These are phyloP conservation scores for Leguminivora glycinivorella DNA, from an alignment of 1,140 invertebrate genomes.

Conservation along the genomic window DNA sequence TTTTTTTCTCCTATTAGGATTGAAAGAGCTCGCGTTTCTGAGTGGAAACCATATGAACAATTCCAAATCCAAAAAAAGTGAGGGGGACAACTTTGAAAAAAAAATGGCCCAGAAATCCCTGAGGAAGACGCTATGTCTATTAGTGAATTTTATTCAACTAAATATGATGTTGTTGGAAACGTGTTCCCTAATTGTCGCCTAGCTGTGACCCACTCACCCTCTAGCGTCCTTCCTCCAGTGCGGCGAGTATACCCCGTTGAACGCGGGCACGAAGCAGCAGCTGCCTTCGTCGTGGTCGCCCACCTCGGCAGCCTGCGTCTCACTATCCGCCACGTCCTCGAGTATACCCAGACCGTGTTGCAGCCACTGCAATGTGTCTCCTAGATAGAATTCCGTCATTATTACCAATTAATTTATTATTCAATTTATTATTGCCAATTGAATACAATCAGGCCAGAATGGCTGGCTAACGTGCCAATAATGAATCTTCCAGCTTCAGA, in stretches of 20 bases:
- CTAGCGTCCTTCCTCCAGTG: slow-evolving; percentile 96
- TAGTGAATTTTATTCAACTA: too few species aligned
- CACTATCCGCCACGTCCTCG: slow-evolving; percentile 70
- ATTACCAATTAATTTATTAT: too few species aligned
- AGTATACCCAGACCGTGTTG: slow-evolving; percentile 90
- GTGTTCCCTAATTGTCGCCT: not conserved
- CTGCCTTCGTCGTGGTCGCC: slow-evolving; percentile 77
- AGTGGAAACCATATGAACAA: too few species aligned
- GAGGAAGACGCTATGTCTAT: too few species aligned
- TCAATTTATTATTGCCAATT: not conserved
- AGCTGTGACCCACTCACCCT: slow-evolving; percentile 79
- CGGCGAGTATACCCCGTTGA: slow-evolving; percentile 96
- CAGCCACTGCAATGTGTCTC: slow-evolving; percentile 91
- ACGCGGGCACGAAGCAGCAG: slow-evolving; percentile 96
- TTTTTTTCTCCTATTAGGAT: too few species aligned
- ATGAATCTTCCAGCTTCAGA: too few species aligned
- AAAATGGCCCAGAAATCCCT: too few species aligned
- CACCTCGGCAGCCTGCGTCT: slow-evolving; percentile 58
- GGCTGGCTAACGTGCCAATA: too few species aligned
- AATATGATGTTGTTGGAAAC: too few species aligned
- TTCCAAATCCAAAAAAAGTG: too few species aligned
- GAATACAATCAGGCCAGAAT: not conserved
- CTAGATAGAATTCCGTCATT: slow-evolving; percentile 73
- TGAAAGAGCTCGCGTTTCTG: too few species aligned
- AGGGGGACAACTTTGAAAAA: too few species aligned